Conservation (phyloP, 2,888 invertebrate genomes). For the Drosophila vallismaia region DNA sequence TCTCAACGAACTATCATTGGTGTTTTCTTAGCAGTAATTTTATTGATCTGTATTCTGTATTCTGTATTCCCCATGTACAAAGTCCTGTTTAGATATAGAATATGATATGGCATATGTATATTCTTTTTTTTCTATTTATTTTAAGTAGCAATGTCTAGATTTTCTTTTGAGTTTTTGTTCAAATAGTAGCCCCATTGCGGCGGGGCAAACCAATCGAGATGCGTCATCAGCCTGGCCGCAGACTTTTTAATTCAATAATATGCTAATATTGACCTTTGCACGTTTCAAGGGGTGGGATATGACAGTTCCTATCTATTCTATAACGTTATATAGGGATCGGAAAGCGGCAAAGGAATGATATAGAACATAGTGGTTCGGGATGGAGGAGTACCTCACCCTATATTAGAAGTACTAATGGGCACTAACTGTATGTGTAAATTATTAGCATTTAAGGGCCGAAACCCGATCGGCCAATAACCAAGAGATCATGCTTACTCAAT, state of each 20-base stretch:
- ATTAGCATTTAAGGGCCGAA: constrained; percentile 25
- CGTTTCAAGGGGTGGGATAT: constrained; percentile 5
- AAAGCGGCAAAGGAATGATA: background rate
- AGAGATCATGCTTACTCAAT: constrained; percentile 53
- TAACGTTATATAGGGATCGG: background rate
- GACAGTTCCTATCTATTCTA: background rate
- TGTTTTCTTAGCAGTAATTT: constrained; percentile 22
- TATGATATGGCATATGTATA: constrained; percentile 44
- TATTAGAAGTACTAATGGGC: constrained; percentile 16
- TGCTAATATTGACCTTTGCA: constrained; percentile 38
- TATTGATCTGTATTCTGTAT: constrained; percentile 20
- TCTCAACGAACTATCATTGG: constrained; percentile 27
- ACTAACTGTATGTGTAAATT: constrained; percentile 39
- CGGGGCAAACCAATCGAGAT: constrained; percentile 3
- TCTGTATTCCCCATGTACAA: constrained; percentile 43
- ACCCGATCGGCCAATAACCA: constrained; percentile 21
- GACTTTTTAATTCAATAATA: constrained; percentile 28
- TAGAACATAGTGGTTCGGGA: constrained; percentile 22
- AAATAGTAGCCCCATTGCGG: constrained; percentile 30
- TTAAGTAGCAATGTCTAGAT: constrained; percentile 29
- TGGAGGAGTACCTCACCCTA: background rate
- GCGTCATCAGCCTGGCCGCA: constrained; percentile 25
- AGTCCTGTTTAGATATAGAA: constrained; percentile 42
- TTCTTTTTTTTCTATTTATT: constrained; percentile 26
- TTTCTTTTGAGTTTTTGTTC: constrained; percentile 24